Percentiles rank a stretch among this genome's conserved stretches.
These are phyloP conservation scores for Brachionus rubens DNA, from an alignment of 1,140 invertebrate genomes.

Conservation along the genomic window DNA sequence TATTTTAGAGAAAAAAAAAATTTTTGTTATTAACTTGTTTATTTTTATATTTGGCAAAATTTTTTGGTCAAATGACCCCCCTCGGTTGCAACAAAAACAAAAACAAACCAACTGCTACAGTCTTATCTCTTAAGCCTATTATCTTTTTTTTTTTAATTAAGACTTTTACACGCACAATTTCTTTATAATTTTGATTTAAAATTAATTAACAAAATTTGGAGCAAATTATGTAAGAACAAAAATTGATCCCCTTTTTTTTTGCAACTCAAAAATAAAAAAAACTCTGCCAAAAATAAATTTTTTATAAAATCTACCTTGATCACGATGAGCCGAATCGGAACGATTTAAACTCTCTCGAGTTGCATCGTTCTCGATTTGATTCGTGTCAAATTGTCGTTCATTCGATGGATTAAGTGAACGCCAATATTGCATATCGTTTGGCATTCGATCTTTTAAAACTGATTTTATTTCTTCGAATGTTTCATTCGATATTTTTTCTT, in stretches of 20 bases:
- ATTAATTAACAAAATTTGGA: too few species aligned
- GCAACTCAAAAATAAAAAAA: too few species aligned
- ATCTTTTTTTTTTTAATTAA: too few species aligned
- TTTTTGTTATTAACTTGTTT: not conserved
- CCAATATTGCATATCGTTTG: conserved; percentile 1
- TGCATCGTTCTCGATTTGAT: conserved; percentile 17
- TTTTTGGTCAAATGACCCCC: not conserved
- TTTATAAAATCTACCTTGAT: not conserved
- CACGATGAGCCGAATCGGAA: not conserved
- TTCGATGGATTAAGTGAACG: conserved; percentile 1
- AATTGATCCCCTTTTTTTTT: too few species aligned
- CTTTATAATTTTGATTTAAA: too few species aligned
- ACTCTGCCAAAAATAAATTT: conserved; percentile 5
- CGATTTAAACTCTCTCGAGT: conserved; percentile 30
- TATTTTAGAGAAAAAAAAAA: not conserved
- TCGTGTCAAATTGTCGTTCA: not conserved
- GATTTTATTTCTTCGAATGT: conserved; percentile 6
- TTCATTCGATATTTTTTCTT: conserved; percentile 15
- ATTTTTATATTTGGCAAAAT: conserved; percentile 10
- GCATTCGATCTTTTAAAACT: not conserved
- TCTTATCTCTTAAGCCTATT: too few species aligned
- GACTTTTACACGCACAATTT: too few species aligned
- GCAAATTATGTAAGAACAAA: too few species aligned
- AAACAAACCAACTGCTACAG: too few species aligned
- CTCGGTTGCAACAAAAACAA: too few species aligned